phyloP scores from a whole-genome alignment of 1,140 invertebrate genomes.

The Cepaea nemoralis region DNA sequence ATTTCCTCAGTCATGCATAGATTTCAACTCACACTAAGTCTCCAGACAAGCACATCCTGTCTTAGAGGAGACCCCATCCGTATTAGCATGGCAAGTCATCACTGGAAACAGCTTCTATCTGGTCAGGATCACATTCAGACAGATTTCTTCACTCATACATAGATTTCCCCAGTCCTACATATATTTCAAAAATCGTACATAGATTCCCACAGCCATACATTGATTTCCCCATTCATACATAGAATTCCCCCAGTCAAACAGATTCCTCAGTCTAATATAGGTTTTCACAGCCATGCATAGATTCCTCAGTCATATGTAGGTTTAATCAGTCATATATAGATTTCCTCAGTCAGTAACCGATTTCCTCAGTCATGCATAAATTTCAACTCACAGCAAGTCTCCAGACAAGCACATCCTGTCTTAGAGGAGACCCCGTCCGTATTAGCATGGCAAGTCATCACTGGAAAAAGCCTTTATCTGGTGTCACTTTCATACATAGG shows the following conservation, averaged over 20 bases:
- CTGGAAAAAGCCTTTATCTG: slow-evolving; percentile 40
- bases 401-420: slow-evolving; percentile 54
- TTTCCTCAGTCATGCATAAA: slow-evolving; percentile 34
- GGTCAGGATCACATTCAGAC: slow-evolving; percentile 48
- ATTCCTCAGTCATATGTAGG: no score
- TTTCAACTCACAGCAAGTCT: slow-evolving; percentile 58
- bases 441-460: slow-evolving; percentile 70
- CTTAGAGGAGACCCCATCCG: slow-evolving; percentile 50
- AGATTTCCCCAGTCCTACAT: no score
- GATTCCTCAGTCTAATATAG: no score
- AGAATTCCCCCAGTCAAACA: no score
- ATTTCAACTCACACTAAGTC: slow-evolving; percentile 55
- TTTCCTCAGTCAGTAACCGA: no score
- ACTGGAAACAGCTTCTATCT: no score
- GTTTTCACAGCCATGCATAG: slow-evolving; percentile 28
- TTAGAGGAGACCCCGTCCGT: slow-evolving; percentile 43
- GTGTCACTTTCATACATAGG: slow-evolving; percentile 46
- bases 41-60: slow-evolving; percentile 54
- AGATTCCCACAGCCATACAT: no score
- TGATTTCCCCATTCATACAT: no score
- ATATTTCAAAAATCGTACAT: no score
- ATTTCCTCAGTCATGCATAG: slow-evolving; percentile 35
- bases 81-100: slow-evolving; percentile 69
- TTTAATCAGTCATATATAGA: no score
- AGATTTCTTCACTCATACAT: slow-evolving; percentile 47